Percentiles rank a stretch among this genome's conserved stretches.
Conservation (phyloP, 1,140 invertebrate genomes). For the Drosophila quadrilineata region DNA sequence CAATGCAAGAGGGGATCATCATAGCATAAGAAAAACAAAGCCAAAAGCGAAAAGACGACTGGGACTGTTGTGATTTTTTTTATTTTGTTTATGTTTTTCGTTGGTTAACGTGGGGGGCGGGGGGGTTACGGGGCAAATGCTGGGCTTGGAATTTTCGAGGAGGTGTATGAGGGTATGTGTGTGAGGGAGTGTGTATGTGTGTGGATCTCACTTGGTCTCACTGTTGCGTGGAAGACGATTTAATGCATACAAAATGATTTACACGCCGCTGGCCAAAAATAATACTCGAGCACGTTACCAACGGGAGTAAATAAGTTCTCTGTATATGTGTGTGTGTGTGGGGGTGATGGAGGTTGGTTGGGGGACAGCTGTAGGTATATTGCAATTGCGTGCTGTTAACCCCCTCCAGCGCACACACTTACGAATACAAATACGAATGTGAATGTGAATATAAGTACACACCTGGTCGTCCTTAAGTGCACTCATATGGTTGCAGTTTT, state of each 20-base stretch:
- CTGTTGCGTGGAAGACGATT: constrained; percentile 64
- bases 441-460: not conserved
- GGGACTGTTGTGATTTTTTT: constrained; percentile 8
- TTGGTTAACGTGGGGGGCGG: no score
- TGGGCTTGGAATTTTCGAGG: not conserved
- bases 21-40: constrained; percentile 3
- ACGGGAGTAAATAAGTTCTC: no score
- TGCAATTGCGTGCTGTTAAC: constrained; percentile 1
- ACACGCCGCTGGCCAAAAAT: constrained; percentile 78
- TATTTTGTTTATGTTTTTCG: no score
- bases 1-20: not conserved
- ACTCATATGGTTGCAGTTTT: constrained; percentile 24
- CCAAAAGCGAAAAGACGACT: constrained; percentile 14
- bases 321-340: no score
- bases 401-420: not conserved
- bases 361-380: no score
- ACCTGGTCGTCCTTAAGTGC: constrained; percentile 4
- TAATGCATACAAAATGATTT: constrained; percentile 80
- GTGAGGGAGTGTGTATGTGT: not conserved
- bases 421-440: not conserved
- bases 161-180: no score
- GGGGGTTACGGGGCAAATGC: not conserved
- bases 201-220: not conserved
- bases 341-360: constrained; percentile 7
- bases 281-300: constrained; percentile 45